phyloP scores from a whole-genome alignment of 2,888 invertebrate species.

The Dasysyrphus albostriatus region DNA sequence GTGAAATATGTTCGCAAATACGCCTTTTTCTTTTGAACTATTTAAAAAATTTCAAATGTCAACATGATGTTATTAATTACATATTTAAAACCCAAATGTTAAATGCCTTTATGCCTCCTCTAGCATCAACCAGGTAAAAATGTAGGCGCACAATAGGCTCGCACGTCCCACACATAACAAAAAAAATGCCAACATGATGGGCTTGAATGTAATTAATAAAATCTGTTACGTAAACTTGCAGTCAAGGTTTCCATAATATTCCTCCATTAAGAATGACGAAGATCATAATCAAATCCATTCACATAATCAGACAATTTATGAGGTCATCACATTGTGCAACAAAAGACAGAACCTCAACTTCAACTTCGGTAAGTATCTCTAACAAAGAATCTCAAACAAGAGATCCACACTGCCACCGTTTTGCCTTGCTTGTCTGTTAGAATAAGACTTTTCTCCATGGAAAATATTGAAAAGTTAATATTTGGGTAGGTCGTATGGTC shows the following conservation, averaged over 20 bases:
- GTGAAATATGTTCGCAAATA: background rate
- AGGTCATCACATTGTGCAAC: constrained; percentile 49
- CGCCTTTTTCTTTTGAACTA: constrained; percentile 3
- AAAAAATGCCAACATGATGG: constrained; percentile 9
- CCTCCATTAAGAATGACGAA: constrained; percentile 8
- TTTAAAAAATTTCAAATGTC: constrained; percentile 14
- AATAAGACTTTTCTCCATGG: constrained; percentile 40
- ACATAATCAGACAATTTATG: constrained; percentile 52
- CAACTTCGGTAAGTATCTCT: constrained; percentile 35
- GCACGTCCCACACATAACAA: constrained; percentile 2
- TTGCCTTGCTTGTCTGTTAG: constrained; percentile 3
- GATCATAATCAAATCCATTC: constrained; percentile 63
- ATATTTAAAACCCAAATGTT: constrained; percentile 2
- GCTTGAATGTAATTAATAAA: constrained; percentile 43
- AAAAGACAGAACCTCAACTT: constrained; percentile 23
- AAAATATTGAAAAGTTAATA: constrained; percentile 65
- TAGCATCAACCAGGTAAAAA: background rate
- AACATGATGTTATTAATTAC: background rate
- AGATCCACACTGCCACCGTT: constrained; percentile 20
- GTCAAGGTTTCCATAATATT: constrained; percentile 31
- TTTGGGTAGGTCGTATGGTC: constrained; percentile 74
- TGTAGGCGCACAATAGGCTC: background rate
- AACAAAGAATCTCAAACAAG: constrained; percentile 54
- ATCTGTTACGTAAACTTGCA: constrained; percentile 25
- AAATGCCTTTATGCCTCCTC: background rate